Evolutionary conservation across 2,797 vertebrate species (phyloP).

Genomic region (Liparis tanakae): DNA sequence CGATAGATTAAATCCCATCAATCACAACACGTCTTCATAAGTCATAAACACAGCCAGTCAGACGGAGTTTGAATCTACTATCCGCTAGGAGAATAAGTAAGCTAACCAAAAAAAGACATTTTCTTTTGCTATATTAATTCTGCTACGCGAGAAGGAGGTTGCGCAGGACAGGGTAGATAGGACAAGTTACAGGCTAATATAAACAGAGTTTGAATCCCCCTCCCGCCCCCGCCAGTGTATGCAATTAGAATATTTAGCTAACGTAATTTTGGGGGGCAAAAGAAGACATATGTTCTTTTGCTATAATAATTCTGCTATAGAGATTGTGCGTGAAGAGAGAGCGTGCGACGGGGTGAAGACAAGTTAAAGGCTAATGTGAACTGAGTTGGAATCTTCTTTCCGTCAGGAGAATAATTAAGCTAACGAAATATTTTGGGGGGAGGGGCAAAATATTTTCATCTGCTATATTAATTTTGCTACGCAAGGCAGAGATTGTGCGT

Average conservation of each 20-base stretch:
- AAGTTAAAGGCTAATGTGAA: conserved; percentile 54
- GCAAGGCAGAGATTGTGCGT: conserved; percentile 15
- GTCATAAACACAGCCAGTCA: conserved; percentile 18
- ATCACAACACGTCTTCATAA: conserved; percentile 26
- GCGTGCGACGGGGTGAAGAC: conserved; percentile 1
- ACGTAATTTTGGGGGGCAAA: neutral
- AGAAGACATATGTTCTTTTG: too few relatives aligned
- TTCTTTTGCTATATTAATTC: too few relatives aligned
- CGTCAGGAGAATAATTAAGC: too few relatives aligned
- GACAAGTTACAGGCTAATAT: too few relatives aligned
- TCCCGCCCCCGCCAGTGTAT: too few relatives aligned
- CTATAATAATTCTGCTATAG: conserved; percentile 56
- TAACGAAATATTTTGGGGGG: neutral
- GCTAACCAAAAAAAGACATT: too few relatives aligned
- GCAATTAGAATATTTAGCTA: conserved; percentile 6
- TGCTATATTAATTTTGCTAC: conserved; percentile 56
- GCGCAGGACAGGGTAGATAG: too few relatives aligned
- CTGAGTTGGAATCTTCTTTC: neutral
- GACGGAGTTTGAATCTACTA: neutral
- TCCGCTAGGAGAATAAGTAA: neutral
- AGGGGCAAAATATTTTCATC: too few relatives aligned
- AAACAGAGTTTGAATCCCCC: too few relatives aligned
- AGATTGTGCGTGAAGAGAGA: conserved; percentile 1
- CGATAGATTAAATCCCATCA: conserved; percentile 36
- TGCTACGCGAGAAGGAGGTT: too few relatives aligned